Base-by-base conservation (phyloP, 2,888 invertebrate species). In the Tanytarsus gracilentus region DNA sequence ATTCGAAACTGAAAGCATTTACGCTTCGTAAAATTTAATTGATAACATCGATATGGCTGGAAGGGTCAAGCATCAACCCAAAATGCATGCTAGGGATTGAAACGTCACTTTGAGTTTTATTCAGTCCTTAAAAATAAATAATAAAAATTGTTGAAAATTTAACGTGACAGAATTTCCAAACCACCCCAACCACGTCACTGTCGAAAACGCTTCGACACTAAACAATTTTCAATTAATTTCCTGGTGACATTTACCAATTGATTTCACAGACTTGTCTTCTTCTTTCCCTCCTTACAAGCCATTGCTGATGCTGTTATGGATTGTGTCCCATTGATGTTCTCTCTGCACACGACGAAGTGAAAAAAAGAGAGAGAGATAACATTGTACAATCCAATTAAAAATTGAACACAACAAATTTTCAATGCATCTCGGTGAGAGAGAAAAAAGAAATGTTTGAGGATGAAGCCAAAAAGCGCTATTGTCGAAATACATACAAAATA, bases 201-300 rank as follows among this genome's bases (percentile, higher is more conserved):
- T 44, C 44, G 18, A 18, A 23, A n/a, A n/a, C n/a, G n/a, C 11
- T 8, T 44, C 44, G 44, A 44, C 44, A 44, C 44, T 44, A 44
- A 44, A 44, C 44, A 44, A 44, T 44, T 44, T 44, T 44, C 44
- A 44, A 44, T 44, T 44, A 44, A 44, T 44, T 33, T 44, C 23
- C 44, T 44, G 40, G 58, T 58, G 58, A 58, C 58, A 48, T 58
- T 44, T 48, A 40, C 58, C 58, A 58, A 58, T 58, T 58, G 58
- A 44, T 58, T 58, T 58, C 55, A 29, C 4, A 6, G 16, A 6
- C 3, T 16, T 11, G 7, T 39, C n/a, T 3, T 39, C 14, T 39
- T 18, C 2, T 14, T 39, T 18, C 23, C 21, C 21, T 23, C 14
- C 16, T 36, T 36, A 14, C 16, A 1, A 2, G 14, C 16, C 9